These are phyloP conservation scores for Antedon mediterranea DNA, from an alignment of 53 echinoderm and acorn worm genomes.

Conservation along the genomic window DNA sequence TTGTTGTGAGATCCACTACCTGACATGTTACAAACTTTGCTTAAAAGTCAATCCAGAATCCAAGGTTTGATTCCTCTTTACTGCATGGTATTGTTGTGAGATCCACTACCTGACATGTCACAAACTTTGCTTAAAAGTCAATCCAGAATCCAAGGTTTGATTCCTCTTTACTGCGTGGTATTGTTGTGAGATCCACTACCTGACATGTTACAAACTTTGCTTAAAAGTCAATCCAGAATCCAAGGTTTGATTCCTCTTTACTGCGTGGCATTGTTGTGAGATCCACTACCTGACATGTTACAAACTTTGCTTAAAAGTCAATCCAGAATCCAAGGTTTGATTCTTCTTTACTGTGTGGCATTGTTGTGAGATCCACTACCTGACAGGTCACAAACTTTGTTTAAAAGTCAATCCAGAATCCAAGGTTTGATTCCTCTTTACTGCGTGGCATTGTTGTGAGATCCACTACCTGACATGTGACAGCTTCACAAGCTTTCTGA, in stretches of 20 bases:
- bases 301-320: constrained; percentile 16
- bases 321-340: constrained; percentile 35
- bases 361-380: constrained; percentile 50
- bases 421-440: constrained; percentile 20
- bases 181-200: too few species aligned
- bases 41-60: background rate
- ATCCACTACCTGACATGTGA: constrained; percentile 73
- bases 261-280: too few species aligned
- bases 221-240: too few species aligned
- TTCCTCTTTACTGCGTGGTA: too few species aligned
- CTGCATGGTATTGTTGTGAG: constrained; percentile 30
- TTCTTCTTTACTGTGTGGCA: constrained; percentile 17
- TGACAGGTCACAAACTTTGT: constrained; percentile 34
- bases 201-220: too few species aligned
- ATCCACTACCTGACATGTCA: constrained; percentile 50
- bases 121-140: too few species aligned
- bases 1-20: too few species aligned
- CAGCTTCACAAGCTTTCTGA: constrained; percentile 1
- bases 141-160: too few species aligned
- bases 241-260: constrained; percentile 25
- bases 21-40: too few species aligned
- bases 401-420: constrained; percentile 39
- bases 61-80: constrained; percentile 8
- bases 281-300: constrained; percentile 40
- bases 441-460: constrained; percentile 30